Base-by-base conservation (phyloP, 2,113 vertebrate genomes). In the Sporophila hypoxantha region DNA sequence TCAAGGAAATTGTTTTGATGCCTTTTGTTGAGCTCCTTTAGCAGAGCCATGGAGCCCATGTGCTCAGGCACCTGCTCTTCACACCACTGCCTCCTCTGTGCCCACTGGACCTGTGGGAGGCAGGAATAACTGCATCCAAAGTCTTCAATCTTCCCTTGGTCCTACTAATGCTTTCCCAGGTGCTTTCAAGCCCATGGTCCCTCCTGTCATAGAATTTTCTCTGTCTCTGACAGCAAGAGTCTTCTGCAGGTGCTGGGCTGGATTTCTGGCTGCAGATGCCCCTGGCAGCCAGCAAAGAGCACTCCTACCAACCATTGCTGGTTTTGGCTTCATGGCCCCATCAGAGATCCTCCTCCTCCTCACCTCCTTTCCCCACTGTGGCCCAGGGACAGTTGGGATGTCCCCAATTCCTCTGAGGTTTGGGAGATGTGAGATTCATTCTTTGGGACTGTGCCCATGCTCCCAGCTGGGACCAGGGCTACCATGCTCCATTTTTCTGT, bases 91-190 rank as follows among this genome's bases (percentile, higher is more conserved):
- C 25, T 50, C 37, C 62, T 56, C 23, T 0, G 2, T 13, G 37
- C 53, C 49, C 1, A 0, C 59, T 17, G 44, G 20, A 34, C 29
- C 14, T 0, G 0, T 12, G 8, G n/a, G 32, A 59, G 12, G 11
- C 18, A 21, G 36, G 27, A 83, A n/a, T 17, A 60, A 49, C 44
- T 34, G 5, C 1, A 0, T 21, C 3, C 8, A 76, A 56, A 30
- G 15, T 20, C 61, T 71, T 16, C 12, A 50, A 3, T 52, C 37
- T 39, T 62, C 42, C n/a, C 27, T 44, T 29, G 39, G 14, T 55
- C 68, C 26, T 4, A 4, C 29, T 1, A 2, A 46, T 26, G 36
- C 46, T 73, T 70, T 49, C 25, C 46, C 52, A 81, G 27, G 14
- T 69, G 4, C n/a, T 83, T 41, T 37, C 2, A 7, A 75, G 56